Evolutionary conservation across 1,140 invertebrate species (phyloP).

Genomic region (Aphis craccivora): DNA sequence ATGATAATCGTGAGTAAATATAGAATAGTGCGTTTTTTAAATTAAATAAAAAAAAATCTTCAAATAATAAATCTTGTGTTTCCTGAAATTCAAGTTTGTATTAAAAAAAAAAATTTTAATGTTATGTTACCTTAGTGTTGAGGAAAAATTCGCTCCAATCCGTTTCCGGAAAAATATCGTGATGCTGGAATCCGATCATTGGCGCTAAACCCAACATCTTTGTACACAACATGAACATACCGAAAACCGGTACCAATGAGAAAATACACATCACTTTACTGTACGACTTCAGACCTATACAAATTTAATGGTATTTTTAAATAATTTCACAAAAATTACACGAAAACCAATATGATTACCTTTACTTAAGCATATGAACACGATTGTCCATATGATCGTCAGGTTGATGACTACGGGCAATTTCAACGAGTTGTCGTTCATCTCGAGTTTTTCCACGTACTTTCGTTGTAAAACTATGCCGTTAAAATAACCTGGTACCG

Average conservation of each 20-base stretch:
- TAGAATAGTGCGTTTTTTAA: background rate
- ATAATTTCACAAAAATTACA: background rate
- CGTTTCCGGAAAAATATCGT: slow-evolving; percentile 77
- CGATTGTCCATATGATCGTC: slow-evolving; percentile 88
- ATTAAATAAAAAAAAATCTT: background rate
- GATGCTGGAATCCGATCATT: slow-evolving; percentile 67
- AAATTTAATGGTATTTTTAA: slow-evolving; percentile 13
- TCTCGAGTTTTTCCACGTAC: slow-evolving; percentile 69
- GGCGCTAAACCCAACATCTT: slow-evolving; percentile 78
- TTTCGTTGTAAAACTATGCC: slow-evolving; percentile 79
- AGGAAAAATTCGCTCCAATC: slow-evolving; percentile 85
- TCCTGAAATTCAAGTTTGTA: background rate
- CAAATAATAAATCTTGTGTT: background rate
- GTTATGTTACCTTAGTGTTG: slow-evolving; percentile 72
- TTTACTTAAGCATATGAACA: slow-evolving; percentile 88
- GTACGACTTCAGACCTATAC: slow-evolving; percentile 77
- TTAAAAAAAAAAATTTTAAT: background rate
- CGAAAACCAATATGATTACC: slow-evolving; percentile 66
- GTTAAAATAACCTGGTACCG: slow-evolving; percentile 83
- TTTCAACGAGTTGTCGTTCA: slow-evolving; percentile 74
- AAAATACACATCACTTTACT: slow-evolving; percentile 83
- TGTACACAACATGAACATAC: slow-evolving; percentile 75
- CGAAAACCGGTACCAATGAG: slow-evolving; percentile 76
- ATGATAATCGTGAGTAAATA: background rate
- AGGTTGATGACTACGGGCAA: slow-evolving; percentile 90